Conservation (phyloP, 1,140 invertebrate genomes). For the Bombus picipes region DNA sequence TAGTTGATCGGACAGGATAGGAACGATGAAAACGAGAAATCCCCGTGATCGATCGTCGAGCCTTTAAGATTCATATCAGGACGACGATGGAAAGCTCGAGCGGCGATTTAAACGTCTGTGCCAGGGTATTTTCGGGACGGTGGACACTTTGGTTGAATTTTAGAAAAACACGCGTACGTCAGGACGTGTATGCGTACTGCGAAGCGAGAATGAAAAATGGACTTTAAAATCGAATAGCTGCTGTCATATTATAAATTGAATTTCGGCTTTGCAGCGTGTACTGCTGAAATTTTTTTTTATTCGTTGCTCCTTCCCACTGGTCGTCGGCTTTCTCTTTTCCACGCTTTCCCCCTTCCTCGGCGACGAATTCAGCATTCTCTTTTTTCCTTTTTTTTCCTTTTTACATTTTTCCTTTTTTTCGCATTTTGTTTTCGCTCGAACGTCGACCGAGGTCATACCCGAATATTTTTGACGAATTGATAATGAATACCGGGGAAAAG, state of each 20-base stretch:
- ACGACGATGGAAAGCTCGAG: slow-evolving; percentile 18
- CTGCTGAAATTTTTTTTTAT: slow-evolving; percentile 59
- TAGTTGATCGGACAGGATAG: background rate
- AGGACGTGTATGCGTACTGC: slow-evolving; percentile 61
- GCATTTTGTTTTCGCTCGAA: slow-evolving; percentile 42
- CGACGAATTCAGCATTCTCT: slow-evolving; percentile 63
- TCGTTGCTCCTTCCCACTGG: slow-evolving; percentile 43
- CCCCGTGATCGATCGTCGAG: background rate
- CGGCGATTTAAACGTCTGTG: slow-evolving; percentile 62
- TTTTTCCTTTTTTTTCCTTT: background rate
- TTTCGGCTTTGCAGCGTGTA: slow-evolving; percentile 73
- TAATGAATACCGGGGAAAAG: slow-evolving; percentile 70
- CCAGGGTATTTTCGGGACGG: slow-evolving; percentile 60
- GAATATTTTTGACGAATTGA: slow-evolving; percentile 74
- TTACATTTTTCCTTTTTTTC: slow-evolving; percentile 2
- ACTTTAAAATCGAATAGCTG: slow-evolving; percentile 79
- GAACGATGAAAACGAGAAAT: slow-evolving; percentile 7
- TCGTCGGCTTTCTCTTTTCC: slow-evolving; percentile 69
- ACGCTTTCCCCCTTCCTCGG: slow-evolving; percentile 59
- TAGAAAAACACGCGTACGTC: slow-evolving; percentile 69
- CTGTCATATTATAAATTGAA: slow-evolving; percentile 81
- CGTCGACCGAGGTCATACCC: slow-evolving; percentile 66
- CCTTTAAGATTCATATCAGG: slow-evolving; percentile 43
- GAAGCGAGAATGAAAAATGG: slow-evolving; percentile 76
- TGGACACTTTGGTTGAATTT: slow-evolving; percentile 67